A percentile compares a stretch with the other conserved stretches of the same genome.
These are phyloP conservation scores for Tanypteryx hageni DNA, from an alignment of 2,888 invertebrate genomes.

Conservation along the genomic window DNA sequence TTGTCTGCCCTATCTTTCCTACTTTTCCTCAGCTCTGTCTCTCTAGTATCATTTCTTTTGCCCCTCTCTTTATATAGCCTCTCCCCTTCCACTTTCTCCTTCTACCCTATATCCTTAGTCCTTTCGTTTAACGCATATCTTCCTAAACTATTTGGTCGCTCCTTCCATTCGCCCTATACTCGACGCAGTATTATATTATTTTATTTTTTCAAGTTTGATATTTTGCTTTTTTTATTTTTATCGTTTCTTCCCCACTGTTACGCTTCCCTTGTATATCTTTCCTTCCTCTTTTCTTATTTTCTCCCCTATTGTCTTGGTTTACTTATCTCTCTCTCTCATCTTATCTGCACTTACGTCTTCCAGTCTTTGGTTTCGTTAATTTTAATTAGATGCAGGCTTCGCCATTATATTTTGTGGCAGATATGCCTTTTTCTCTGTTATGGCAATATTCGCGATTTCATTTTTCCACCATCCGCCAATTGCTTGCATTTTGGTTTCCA, in stretches of 20 bases:
- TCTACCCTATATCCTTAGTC: neutral
- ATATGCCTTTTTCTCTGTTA: neutral
- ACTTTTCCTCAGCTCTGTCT: neutral
- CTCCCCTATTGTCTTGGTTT: neutral
- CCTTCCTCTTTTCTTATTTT: neutral
- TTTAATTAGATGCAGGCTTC: neutral
- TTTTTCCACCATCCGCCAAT: neutral
- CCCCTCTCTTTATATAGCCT: neutral
- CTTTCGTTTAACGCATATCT: too few species aligned
- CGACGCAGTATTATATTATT: neutral
- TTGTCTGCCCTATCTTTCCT: neutral
- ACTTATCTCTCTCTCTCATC: too few species aligned
- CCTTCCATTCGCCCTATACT: neutral
- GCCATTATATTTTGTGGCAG: neutral
- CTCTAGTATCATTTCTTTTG: too few species aligned
- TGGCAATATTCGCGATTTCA: neutral
- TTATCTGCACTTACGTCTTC: too few species aligned
- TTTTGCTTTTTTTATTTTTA: neutral
- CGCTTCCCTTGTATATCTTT: neutral
- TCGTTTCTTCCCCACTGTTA: neutral
- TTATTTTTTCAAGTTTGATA: neutral
- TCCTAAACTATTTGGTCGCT: too few species aligned
- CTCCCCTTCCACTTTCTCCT: neutral
- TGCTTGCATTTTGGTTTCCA: neutral
- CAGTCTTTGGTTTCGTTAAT: too few species aligned